Evolutionary conservation across 2,113 vertebrate species (phyloP).

Genomic region (Corythoichthys intestinalis): DNA sequence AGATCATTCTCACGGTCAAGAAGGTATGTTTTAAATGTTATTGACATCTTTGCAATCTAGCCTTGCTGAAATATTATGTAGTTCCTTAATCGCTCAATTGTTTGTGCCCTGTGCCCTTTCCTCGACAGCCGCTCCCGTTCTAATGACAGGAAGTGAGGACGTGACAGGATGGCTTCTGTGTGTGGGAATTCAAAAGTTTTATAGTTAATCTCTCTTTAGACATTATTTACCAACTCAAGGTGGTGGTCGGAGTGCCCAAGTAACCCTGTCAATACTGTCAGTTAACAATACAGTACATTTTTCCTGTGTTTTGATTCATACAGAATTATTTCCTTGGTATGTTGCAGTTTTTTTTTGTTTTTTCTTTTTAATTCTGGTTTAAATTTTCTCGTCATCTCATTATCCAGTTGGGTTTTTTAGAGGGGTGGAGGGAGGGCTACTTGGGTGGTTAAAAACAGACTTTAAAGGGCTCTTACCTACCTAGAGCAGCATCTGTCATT

Average conservation of each 20-base stretch:
- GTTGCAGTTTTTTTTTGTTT: constrained; percentile 39
- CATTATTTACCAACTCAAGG: constrained; percentile 31
- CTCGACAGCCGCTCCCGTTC: constrained; percentile 86
- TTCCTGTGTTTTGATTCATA: constrained; percentile 2
- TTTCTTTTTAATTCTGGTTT: constrained; percentile 2
- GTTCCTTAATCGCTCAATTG: background rate
- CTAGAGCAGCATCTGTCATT: constrained; percentile 20
- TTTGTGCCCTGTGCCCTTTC: background rate
- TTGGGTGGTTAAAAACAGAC: constrained; percentile 4
- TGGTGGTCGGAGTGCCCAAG: constrained; percentile 18
- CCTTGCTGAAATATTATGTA: background rate
- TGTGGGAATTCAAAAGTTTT: constrained; percentile 60
- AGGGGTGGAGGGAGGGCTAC: background rate
- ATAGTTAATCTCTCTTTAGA: constrained; percentile 68
- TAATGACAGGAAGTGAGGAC: constrained; percentile 85
- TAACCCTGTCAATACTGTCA: constrained; percentile 67
- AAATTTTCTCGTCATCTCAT: constrained; percentile 22
- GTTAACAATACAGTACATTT: constrained; percentile 64
- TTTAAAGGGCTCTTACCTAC: constrained; percentile 27
- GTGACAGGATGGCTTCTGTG: constrained; percentile 27
- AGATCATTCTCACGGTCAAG: constrained; percentile 93
- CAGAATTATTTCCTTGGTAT: constrained; percentile 16
- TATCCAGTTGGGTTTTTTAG: constrained; percentile 24
- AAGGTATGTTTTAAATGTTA: constrained; percentile 71
- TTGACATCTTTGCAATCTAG: background rate